Conservation (phyloP, 2,113 vertebrate genomes). For the Garra rufa region DNA sequence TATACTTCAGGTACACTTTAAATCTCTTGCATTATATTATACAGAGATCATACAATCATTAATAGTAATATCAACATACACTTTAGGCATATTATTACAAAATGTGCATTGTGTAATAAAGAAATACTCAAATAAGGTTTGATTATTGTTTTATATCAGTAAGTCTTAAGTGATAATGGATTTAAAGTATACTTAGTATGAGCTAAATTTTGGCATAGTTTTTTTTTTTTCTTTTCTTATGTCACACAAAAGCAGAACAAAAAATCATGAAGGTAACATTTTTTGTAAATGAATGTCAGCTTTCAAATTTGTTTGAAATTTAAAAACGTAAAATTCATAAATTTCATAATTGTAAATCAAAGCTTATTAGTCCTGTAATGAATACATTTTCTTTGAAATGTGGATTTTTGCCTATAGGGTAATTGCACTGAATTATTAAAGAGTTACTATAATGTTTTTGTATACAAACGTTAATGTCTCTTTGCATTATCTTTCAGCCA, state of each 20-base stretch:
- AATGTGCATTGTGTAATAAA: background rate
- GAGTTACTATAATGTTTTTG: background rate
- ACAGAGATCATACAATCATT: background rate
- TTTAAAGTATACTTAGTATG: background rate
- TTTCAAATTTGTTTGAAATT: too few relatives aligned
- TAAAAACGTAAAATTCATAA: too few relatives aligned
- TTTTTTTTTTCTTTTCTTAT: too few relatives aligned
- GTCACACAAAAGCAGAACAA: too few relatives aligned
- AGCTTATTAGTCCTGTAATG: background rate
- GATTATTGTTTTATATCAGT: background rate
- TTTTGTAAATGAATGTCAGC: too few relatives aligned
- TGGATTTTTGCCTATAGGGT: too few relatives aligned
- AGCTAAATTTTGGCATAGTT: too few relatives aligned
- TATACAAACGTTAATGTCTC: background rate
- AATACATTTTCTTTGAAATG: background rate
- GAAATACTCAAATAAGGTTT: background rate
- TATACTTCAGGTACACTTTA: background rate
- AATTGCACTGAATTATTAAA: background rate
- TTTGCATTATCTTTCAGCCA: constrained; percentile 49
- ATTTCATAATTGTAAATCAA: background rate
- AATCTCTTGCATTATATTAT: background rate
- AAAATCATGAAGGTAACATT: too few relatives aligned
- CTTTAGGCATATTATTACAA: background rate
- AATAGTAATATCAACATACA: background rate
- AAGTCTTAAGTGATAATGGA: background rate